Evolutionary conservation across 2,888 invertebrate genomes (phyloP).

Genomic region (Pseudoips prasinana): DNA sequence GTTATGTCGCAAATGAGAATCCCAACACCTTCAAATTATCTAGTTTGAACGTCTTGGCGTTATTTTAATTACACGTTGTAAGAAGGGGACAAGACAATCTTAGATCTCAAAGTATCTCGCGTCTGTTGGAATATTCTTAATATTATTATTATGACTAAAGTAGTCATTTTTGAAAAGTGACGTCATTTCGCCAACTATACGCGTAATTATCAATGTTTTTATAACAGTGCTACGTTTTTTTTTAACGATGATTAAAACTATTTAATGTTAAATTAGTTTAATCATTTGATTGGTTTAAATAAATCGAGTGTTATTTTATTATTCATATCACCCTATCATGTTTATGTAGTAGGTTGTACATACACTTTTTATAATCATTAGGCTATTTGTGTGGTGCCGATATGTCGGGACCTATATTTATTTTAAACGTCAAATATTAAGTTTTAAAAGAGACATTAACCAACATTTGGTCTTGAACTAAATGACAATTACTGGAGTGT

Average conservation of each 20-base stretch:
- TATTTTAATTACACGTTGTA: too few species aligned
- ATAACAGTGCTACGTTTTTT: constrained; percentile 7
- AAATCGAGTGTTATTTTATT: constrained; percentile 18
- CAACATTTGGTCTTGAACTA: too few species aligned
- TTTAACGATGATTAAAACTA: constrained; percentile 6
- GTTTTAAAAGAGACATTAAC: constrained; percentile 36
- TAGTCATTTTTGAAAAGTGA: constrained; percentile 26
- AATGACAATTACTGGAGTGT: too few species aligned
- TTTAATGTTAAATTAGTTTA: constrained; percentile 13
- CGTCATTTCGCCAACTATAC: too few species aligned
- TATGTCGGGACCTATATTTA: constrained; percentile 19
- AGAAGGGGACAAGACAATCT: constrained; percentile 18
- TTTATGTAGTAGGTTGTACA: constrained; percentile 47
- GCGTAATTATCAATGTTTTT: too few species aligned
- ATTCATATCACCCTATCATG: constrained; percentile 27
- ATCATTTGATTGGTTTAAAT: constrained; percentile 17
- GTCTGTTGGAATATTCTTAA: constrained; percentile 23
- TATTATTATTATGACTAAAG: constrained; percentile 21
- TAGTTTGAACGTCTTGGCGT: too few species aligned
- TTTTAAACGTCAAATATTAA: constrained; percentile 32
- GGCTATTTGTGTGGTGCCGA: constrained; percentile 24
- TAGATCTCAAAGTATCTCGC: constrained; percentile 30
- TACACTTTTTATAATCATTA: constrained; percentile 46
- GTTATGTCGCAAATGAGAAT: too few species aligned
- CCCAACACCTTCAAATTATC: too few species aligned